Evolutionary conservation across 2,113 vertebrate species (phyloP), one percentile per base, ranked within the genome.

Genomic region (Numida meleagris): DNA sequence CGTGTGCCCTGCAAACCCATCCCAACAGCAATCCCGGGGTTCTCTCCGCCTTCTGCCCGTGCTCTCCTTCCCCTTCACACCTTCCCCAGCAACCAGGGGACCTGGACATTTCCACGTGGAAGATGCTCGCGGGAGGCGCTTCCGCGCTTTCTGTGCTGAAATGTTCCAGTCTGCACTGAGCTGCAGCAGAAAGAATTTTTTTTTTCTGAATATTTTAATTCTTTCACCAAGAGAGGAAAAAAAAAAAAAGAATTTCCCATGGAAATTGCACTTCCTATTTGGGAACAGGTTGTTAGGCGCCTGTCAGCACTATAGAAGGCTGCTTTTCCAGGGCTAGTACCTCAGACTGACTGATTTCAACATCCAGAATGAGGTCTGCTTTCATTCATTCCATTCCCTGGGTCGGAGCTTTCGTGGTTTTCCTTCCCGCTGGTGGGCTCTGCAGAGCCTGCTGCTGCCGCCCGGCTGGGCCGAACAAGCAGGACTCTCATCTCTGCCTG

Each of bases 271-370:
- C 68, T 91, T 94, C 57, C 63, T 80, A 21, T 77, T 88, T 71
- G 89, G 89, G 89, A 95, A 85, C 33, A 46, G 68, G 73, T 74
- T 90, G 86, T 75, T 93, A 93, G 12, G 3, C 0, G 1, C 72
- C 6, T 23, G 45, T 86, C 65, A 59, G 90, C 76, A 8, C 76
- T 75, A 83, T 68, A 81, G 76, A 90, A 70, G 33, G 80, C 80
- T 93, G 68, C 72, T 86, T 83, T 95, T 95, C 79, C 76, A 89
- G 91, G 58, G 71, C 85, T 96, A 70, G 86, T 91, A 67, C 82
- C 75, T 50, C 91, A 88, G 72, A 61, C 62, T 43, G 75, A 53
- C 79, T 85, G 82, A 88, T 94, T 95, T 94, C 59, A 71, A 16
- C 78, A 86, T 75, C 83, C 84, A 59, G 76, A 65, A 46, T 36